phyloP scores from a whole-genome alignment of 2,113 vertebrate species.

The Phaetusa simplex region DNA sequence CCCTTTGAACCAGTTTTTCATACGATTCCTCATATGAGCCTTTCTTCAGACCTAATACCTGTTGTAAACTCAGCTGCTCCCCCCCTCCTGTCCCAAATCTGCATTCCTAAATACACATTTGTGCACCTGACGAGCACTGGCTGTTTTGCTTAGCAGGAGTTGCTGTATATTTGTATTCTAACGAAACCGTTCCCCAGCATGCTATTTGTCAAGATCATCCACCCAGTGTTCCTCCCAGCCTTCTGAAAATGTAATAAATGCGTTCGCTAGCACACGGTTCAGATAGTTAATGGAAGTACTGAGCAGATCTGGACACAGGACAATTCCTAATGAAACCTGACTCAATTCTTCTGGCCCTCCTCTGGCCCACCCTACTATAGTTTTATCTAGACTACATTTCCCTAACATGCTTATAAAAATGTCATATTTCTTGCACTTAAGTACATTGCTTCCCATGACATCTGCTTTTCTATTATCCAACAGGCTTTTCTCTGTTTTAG shows the following conservation, averaged over 20 bases:
- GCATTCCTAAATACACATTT: neutral
- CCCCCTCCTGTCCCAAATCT: neutral
- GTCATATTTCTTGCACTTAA: neutral
- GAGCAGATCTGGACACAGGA: neutral
- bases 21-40: too few relatives aligned
- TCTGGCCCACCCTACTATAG: neutral
- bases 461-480: neutral
- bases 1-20: neutral
- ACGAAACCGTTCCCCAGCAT: neutral
- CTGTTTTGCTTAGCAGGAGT: neutral
- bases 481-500: neutral
- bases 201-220: neutral
- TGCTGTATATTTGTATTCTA: neutral
- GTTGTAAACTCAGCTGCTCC: neutral
- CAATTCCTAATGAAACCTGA: neutral
- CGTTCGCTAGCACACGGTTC: neutral
- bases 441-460: neutral
- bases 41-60: neutral
- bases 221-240: neutral
- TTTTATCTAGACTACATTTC: neutral
- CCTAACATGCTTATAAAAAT: neutral
- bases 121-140: neutral
- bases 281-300: neutral
- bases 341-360: neutral
- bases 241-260: neutral